phyloP scores from a whole-genome alignment of 2,797 vertebrate species.

The Vipera ursinii region DNA sequence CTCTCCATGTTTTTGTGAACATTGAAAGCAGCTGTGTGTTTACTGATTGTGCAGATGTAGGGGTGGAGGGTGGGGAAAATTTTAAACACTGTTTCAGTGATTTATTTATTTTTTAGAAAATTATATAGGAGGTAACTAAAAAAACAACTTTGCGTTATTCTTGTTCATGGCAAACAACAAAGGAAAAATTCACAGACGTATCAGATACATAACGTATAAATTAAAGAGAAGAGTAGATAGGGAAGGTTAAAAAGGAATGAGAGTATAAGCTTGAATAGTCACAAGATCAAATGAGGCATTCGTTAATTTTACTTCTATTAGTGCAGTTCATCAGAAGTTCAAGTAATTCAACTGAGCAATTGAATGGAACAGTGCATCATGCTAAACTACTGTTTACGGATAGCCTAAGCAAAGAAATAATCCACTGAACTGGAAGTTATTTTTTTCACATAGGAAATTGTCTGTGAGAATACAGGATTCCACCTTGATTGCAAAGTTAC shows the following conservation, averaged over 20 bases:
- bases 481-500: slow-evolving; percentile 7
- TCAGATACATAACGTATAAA: slow-evolving; percentile 63
- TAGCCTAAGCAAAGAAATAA: slow-evolving; percentile 63
- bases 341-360: slow-evolving; percentile 62
- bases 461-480: slow-evolving; percentile 50
- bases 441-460: slow-evolving; percentile 52
- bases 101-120: background rate
- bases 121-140: slow-evolving; percentile 27
- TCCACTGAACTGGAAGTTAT: slow-evolving; percentile 52
- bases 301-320: slow-evolving; percentile 63
- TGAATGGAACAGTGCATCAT: slow-evolving; percentile 60
- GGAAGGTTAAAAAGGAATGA: slow-evolving; percentile 66
- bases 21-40: background rate
- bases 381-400: slow-evolving; percentile 60
- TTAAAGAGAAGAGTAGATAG: slow-evolving; percentile 61
- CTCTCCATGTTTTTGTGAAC: background rate
- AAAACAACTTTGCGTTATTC: background rate
- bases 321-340: slow-evolving; percentile 64
- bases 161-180: slow-evolving; percentile 53
- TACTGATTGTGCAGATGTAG: background rate
- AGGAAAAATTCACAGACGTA: slow-evolving; percentile 58
- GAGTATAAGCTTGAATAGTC: slow-evolving; percentile 64
- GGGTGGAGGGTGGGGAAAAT: background rate
- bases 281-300: slow-evolving; percentile 67
- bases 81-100: slow-evolving; percentile 10